phyloP scores from a whole-genome alignment of 2,888 invertebrate species.

The Belgica antarctica region DNA sequence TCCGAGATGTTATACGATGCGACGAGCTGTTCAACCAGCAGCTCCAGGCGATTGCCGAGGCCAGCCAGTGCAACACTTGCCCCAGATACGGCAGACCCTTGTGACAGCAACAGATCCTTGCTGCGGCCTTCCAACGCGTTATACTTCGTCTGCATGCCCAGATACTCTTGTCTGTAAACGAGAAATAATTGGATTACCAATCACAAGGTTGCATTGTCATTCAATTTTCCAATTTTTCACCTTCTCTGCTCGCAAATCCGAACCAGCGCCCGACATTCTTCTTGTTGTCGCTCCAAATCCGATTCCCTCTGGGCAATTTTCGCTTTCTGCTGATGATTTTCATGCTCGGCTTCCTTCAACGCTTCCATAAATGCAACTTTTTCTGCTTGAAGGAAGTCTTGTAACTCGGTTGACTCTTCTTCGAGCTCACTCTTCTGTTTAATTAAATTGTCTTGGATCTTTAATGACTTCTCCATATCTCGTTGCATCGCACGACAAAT shows the following conservation, averaged over 20 bases:
- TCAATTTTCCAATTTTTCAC: constrained; percentile 56
- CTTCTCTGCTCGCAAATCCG: constrained; percentile 77
- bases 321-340: constrained; percentile 51
- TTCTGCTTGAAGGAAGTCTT: constrained; percentile 84
- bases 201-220: not conserved
- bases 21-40: constrained; percentile 69
- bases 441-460: constrained; percentile 65
- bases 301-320: constrained; percentile 57
- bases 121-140: constrained; percentile 63
- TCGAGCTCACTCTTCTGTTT: constrained; percentile 76
- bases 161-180: constrained; percentile 63
- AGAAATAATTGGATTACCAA: not conserved
- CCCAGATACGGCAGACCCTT: constrained; percentile 68
- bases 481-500: constrained; percentile 69
- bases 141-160: constrained; percentile 65
- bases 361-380: constrained; percentile 77
- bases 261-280: constrained; percentile 75
- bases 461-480: constrained; percentile 67
- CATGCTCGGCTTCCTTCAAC: constrained; percentile 70
- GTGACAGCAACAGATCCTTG: constrained; percentile 64
- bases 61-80: constrained; percentile 68
- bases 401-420: constrained; percentile 76
- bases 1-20: constrained; percentile 72
- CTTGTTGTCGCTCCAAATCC: constrained; percentile 64
- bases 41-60: constrained; percentile 66